Evolutionary conservation across 2,888 invertebrate species (phyloP).

Genomic region (Hirtodrosophila trivittata): DNA sequence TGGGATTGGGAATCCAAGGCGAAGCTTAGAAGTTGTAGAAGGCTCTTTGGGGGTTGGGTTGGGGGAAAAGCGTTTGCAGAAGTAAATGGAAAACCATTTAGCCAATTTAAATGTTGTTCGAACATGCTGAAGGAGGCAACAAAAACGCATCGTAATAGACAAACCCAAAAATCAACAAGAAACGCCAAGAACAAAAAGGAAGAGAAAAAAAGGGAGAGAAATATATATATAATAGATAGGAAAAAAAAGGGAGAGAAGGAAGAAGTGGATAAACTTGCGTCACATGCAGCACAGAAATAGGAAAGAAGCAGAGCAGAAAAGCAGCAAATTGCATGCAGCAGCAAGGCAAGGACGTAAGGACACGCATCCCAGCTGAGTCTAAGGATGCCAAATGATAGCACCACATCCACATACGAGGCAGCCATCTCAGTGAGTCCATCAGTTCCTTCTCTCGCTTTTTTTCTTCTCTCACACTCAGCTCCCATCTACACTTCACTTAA

Average conservation of each 20-base stretch:
- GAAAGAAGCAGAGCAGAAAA: conserved; percentile 29
- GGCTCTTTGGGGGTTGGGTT: neutral
- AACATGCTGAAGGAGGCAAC: conserved; percentile 48
- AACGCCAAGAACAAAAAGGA: conserved; percentile 5
- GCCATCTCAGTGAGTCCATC: conserved; percentile 50
- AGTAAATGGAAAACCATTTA: conserved; percentile 66
- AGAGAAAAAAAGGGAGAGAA: conserved; percentile 1
- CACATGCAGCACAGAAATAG: conserved; percentile 23
- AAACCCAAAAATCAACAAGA: conserved; percentile 62
- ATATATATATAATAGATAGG: neutral
- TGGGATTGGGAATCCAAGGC: conserved; percentile 1
- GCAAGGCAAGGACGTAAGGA: conserved; percentile 47
- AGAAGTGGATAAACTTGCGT: conserved; percentile 37
- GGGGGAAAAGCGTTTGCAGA: neutral
- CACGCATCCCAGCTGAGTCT: conserved; percentile 27
- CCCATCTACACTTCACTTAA: conserved; percentile 62
- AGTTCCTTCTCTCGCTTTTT: conserved; percentile 13
- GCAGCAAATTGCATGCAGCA: conserved; percentile 61
- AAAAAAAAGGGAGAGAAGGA: conserved; percentile 1
- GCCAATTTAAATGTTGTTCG: conserved; percentile 73
- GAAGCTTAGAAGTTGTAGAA: neutral
- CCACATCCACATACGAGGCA: conserved; percentile 13
- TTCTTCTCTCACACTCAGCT: conserved; percentile 3
- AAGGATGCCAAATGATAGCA: conserved; percentile 22
- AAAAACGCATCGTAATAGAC: conserved; percentile 42